Evolutionary conservation across 2,113 vertebrate genomes (phyloP).

Genomic region (Malaclemys terrapin): DNA sequence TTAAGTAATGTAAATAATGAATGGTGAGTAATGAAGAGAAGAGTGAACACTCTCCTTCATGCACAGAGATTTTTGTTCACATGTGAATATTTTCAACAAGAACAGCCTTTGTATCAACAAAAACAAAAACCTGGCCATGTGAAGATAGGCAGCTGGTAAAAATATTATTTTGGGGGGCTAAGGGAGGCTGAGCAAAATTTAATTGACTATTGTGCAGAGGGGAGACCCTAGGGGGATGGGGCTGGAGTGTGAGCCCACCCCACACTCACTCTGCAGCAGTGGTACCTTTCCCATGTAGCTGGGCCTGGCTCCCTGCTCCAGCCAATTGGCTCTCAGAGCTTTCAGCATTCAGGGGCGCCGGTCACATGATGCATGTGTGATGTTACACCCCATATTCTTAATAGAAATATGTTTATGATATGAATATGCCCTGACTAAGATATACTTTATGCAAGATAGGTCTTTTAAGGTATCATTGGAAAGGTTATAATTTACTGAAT

Average conservation of each 20-base stretch:
- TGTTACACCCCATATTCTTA: no score
- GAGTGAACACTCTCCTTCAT: background rate
- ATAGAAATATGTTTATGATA: no score
- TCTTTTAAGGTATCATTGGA: no score
- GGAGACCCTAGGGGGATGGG: no score
- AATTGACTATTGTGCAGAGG: background rate
- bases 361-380: background rate
- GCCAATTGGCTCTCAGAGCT: background rate
- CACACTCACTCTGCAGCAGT: background rate
- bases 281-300: no score
- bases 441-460: no score
- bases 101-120: background rate
- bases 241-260: background rate
- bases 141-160: background rate
- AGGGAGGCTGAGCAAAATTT: background rate
- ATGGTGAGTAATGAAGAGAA: conserved; percentile 11
- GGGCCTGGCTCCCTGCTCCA: background rate
- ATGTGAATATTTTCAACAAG: background rate
- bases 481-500: no score
- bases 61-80: background rate
- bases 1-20: background rate
- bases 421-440: no score
- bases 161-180: background rate
- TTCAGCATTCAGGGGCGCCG: background rate
- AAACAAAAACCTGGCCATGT: background rate